phyloP scores from a whole-genome alignment of 2,888 invertebrate species.

The Neria commutata region DNA sequence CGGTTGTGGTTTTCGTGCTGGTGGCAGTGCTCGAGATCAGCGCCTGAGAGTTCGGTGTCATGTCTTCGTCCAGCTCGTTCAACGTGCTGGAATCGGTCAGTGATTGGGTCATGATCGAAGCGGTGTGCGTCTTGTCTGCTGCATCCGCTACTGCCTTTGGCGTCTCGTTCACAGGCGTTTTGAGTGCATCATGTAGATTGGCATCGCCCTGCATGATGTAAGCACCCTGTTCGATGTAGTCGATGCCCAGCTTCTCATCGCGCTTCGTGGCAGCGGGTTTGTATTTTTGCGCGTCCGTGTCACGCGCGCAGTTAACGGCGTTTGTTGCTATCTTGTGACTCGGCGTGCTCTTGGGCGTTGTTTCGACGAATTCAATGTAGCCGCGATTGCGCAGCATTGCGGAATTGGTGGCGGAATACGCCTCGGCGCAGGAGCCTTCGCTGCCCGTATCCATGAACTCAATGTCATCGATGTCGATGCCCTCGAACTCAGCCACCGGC shows the following conservation, averaged over 20 bases:
- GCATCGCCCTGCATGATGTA: constrained; percentile 57
- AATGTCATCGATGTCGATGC: constrained; percentile 75
- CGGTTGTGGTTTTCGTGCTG: constrained; percentile 65
- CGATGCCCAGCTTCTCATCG: constrained; percentile 64
- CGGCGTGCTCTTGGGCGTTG: constrained; percentile 25
- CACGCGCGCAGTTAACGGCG: neutral
- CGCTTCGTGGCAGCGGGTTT: constrained; percentile 36
- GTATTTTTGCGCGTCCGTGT: neutral
- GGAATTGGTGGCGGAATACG: constrained; percentile 65
- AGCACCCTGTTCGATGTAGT: constrained; percentile 66
- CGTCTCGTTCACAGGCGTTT: constrained; percentile 63
- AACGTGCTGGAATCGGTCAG: constrained; percentile 52
- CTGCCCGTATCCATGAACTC: constrained; percentile 88
- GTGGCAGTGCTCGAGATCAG: constrained; percentile 26
- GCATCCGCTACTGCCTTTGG: constrained; percentile 29
- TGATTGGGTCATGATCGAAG: constrained; percentile 46
- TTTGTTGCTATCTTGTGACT: neutral
- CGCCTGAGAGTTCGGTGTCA: constrained; percentile 60
- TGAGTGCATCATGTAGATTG: constrained; percentile 37
- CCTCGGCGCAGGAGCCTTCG: constrained; percentile 76
- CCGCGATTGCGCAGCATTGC: constrained; percentile 68
- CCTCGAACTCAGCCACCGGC: constrained; percentile 56
- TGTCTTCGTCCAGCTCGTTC: constrained; percentile 67
- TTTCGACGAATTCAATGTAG: constrained; percentile 70
- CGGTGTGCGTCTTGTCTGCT: neutral